Percentiles rank a stretch among this genome's conserved stretches.
Evolutionary conservation across 2,888 invertebrate species (phyloP).

Genomic region (Hetaerina titia): DNA sequence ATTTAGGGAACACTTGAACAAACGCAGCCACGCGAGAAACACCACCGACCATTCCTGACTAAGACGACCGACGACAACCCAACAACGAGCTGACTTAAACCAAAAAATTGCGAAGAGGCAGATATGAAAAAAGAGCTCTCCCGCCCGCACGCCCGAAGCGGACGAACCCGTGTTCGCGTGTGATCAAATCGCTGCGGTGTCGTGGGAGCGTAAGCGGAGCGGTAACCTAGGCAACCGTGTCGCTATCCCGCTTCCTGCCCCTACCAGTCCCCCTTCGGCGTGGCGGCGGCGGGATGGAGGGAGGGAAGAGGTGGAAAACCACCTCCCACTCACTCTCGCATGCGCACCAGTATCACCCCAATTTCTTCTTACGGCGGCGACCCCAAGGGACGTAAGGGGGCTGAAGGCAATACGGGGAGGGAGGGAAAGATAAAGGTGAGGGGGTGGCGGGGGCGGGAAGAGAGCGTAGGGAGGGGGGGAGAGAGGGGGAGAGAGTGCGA

Average conservation of each 20-base stretch:
- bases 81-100: neutral
- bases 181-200: neutral
- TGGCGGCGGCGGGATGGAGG: neutral
- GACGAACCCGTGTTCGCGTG: neutral
- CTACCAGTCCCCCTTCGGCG: neutral
- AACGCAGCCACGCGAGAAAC: neutral
- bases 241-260: slow-evolving; percentile 12
- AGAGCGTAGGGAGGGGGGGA: neutral
- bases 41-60: no score
- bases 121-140: neutral
- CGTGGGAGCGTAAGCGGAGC: neutral
- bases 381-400: neutral
- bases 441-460: neutral
- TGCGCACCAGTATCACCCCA: slow-evolving; percentile 39
- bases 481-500: neutral
- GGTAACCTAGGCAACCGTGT: slow-evolving; percentile 26
- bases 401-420: neutral
- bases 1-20: no score
- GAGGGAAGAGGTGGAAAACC: neutral
- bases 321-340: neutral
- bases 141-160: neutral
- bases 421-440: neutral
- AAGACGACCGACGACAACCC: neutral
- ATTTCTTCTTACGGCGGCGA: neutral
- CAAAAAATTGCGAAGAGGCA: neutral